Conservation (phyloP, 1,140 invertebrate species). For the Pomacea maculata region DNA sequence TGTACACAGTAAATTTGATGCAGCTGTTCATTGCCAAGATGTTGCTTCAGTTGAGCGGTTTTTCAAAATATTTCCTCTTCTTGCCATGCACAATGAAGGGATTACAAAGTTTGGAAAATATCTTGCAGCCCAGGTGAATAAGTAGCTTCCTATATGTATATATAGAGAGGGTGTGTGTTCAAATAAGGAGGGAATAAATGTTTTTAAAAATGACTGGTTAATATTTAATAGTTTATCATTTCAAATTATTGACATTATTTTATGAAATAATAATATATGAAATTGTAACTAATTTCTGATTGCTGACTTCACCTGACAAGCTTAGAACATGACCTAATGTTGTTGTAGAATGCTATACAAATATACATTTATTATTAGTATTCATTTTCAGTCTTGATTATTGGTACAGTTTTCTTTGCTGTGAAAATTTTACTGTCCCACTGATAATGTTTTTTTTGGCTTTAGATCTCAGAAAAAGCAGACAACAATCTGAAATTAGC, state of each 20-base stretch:
- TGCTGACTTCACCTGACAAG: too few relatives aligned
- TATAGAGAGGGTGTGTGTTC: too few relatives aligned
- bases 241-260: too few relatives aligned
- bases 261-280: too few relatives aligned
- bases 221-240: too few relatives aligned
- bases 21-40: conserved; percentile 89
- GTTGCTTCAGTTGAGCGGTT: conserved; percentile 90
- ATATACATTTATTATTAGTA: too few relatives aligned
- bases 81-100: conserved; percentile 92
- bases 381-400: too few relatives aligned
- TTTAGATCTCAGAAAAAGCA: conserved; percentile 74
- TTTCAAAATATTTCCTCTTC: conserved; percentile 97
- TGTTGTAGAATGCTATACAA: too few relatives aligned
- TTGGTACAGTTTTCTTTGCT: neutral
- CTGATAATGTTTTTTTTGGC: conserved; percentile 20
- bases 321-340: too few relatives aligned
- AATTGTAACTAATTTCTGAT: too few relatives aligned
- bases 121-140: conserved; percentile 73
- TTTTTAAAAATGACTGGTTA: too few relatives aligned
- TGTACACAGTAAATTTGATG: conserved; percentile 86
- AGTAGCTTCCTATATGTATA: neutral
- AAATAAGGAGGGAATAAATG: too few relatives aligned
- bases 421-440: neutral
- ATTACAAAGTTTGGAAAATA: conserved; percentile 92
- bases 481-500: conserved; percentile 76